Evolutionary conservation across 2,113 vertebrate genomes (phyloP), one percentile per base, ranked within the genome.

Genomic region (Hylia prasina): DNA sequence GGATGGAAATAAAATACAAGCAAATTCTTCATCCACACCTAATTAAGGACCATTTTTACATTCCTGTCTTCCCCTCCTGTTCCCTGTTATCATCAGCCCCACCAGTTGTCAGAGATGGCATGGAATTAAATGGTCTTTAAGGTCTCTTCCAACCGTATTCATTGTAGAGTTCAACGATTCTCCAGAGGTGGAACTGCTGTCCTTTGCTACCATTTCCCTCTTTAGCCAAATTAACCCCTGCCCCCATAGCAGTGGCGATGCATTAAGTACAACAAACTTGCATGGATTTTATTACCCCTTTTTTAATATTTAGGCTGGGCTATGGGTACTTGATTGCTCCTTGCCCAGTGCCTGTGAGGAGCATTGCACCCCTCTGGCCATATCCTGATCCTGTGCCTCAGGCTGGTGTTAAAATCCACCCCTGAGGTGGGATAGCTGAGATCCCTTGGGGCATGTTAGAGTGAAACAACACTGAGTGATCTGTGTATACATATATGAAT

Each of bases 221-320:
- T 33, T 35, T 21, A 71, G 11, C 56, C 45, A 24, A 70, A 58
- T 30, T 28, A 71, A 31, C 15, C 6, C 37, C 39, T 50, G 44
- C 8, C 39, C 23, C 39, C 4, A 30, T 4, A 79, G 22, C 22
- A 66, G 13, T 37, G 37, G 33, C 33, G 37, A 75, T 54, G 11
- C 15, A 6, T 48, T 16, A 53, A 94, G 42, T 37, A 15, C 13
- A 57, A 40, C 7, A 18, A 69, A 13, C 8, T 64, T 58, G 14
- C 16, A 47, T 23, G 0, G 0, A 39, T 50, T 78, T 63, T 27
- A 58, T 37, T 56, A 11, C 7, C 14, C 6, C 6, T 16, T 42
- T 50, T 33, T 48, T 40, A n/a, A 18, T 24, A 20, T n/a, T 75
- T 30, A 48, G 20, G 30, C 13, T 48, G 42, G 57, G 10, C 35